Base-by-base conservation (phyloP, 2,797 vertebrate genomes). In the Eulemur rubriventer region DNA sequence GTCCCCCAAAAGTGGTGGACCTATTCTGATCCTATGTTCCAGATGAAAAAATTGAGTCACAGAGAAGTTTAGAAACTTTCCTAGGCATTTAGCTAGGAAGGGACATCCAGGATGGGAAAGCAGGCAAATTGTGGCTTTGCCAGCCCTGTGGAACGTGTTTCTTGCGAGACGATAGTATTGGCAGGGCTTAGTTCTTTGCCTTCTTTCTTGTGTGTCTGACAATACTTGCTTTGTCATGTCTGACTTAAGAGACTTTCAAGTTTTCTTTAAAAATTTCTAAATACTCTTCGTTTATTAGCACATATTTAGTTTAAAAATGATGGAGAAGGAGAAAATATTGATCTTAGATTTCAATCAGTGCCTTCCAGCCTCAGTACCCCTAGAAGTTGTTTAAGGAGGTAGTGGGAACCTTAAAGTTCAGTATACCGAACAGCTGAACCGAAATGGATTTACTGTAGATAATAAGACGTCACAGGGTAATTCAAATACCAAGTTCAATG, bases 361-460 rank as follows among this genome's bases (percentile, higher is more conserved):
- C 9, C 90, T 98, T n/a, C 16, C 73, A 67, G 13, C 43, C 33
- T n/a, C 33, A 7, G 5, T 70, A 57, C 20, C 26, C 52, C 52
- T 41, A 33, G 52, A 93, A 76, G 18, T 84, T 41, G 18, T 55
- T 80, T 87, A 88, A 93, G 50, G 33, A 61, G 33, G 65, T 87
- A 63, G 24, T 41, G 12, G 72, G 28, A 75, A 65, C 61, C 55
- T 89, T 91, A 89, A 82, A 84, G 6, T 95, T 91, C 24, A 48
- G 10, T 55, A 0, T 91, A 75, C 85, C 38, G 73, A 55, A 92
- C 87, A 81, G 89, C 48, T 4, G 26, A 76, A 73, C 57, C 89
- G 76, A 91, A 95, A 90, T 84, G 94, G 81, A 85, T 38, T 94
- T 97, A 75, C 75, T 91, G 65, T 63, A 84, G 61, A 63, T 63